Evolutionary conservation across 2,113 vertebrate genomes (phyloP).

Genomic region (Bubo scandiacus): DNA sequence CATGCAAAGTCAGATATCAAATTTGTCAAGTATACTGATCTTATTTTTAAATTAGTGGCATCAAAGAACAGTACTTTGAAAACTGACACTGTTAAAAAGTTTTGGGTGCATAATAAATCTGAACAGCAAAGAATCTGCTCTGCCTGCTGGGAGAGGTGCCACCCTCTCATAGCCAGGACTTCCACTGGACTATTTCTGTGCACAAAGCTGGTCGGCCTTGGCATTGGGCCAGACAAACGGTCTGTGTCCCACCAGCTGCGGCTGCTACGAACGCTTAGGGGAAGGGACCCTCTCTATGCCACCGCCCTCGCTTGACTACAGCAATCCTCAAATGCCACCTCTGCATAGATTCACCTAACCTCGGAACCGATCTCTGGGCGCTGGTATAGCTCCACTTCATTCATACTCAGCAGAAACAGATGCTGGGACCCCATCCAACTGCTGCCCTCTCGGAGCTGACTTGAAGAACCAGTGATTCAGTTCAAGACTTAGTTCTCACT

Average conservation of each 20-base stretch:
- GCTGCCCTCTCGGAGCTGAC: neutral
- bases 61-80: neutral
- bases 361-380: neutral
- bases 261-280: neutral
- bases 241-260: neutral
- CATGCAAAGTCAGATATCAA: accelerated
- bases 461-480: neutral
- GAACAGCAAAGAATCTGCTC: neutral
- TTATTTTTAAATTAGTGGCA: neutral
- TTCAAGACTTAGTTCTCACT: neutral
- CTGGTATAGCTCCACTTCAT: neutral
- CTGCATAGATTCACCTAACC: neutral
- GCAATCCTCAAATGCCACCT: neutral
- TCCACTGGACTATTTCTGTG: neutral
- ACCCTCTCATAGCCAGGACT: neutral
- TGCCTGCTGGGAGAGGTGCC: neutral
- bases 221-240: neutral
- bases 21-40: neutral
- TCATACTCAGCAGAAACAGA: neutral
- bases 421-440: neutral
- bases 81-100: neutral
- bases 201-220: neutral
- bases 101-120: neutral
- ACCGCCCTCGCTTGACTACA: accelerated
- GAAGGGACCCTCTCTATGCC: neutral